phyloP scores from a whole-genome alignment of 2,113 vertebrate genomes.

The Crotophaga sulcirostris region DNA sequence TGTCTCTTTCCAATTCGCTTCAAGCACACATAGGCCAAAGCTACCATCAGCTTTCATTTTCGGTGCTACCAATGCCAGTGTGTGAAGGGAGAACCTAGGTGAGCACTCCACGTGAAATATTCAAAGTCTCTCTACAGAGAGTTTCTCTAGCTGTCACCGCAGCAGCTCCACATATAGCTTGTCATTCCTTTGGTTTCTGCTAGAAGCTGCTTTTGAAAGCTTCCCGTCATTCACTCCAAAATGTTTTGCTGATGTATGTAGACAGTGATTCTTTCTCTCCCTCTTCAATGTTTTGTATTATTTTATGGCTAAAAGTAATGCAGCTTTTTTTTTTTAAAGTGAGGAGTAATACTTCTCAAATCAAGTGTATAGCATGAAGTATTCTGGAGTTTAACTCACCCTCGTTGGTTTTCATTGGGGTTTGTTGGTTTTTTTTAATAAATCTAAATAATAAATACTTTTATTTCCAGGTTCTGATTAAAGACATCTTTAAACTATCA shows the following conservation, averaged over 20 bases:
- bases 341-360: neutral
- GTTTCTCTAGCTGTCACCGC: neutral
- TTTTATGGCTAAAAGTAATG: neutral
- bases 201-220: neutral
- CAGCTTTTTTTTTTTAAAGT: neutral
- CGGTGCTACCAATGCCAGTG: neutral
- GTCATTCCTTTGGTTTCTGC: neutral
- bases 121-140: neutral
- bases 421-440: neutral
- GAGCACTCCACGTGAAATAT: neutral
- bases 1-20: neutral
- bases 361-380: neutral
- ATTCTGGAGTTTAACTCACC: neutral
- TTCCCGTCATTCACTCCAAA: neutral
- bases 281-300: neutral
- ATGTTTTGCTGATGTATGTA: neutral
- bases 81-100: neutral
- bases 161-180: neutral
- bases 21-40: neutral
- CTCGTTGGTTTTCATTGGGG: accelerated
- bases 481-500: neutral
- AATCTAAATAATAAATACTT: neutral
- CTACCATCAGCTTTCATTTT: neutral
- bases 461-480: neutral
- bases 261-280: neutral